Evolutionary conservation across 2,113 vertebrate genomes (phyloP).

Genomic region (Tricholaema leucomelas): DNA sequence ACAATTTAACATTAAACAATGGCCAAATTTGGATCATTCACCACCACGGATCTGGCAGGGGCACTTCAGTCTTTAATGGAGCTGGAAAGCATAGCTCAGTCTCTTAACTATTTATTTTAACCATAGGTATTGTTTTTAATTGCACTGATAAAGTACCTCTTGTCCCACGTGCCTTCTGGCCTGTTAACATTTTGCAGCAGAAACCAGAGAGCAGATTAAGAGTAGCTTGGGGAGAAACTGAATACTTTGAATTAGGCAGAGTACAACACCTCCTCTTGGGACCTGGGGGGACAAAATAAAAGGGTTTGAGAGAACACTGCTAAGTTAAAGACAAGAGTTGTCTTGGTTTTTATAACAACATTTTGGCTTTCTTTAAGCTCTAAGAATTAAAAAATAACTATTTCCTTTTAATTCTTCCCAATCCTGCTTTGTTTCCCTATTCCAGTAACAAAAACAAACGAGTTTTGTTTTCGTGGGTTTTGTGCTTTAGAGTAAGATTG

Average conservation of each 20-base stretch:
- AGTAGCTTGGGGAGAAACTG: constrained; percentile 72
- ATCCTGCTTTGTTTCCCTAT: background rate
- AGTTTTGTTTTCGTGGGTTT: background rate
- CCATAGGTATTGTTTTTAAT: constrained; percentile 73
- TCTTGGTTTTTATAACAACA: background rate
- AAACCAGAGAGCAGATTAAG: constrained; percentile 74
- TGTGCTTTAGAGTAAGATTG: background rate
- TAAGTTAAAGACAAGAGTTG: background rate
- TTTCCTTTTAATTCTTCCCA: constrained; percentile 20
- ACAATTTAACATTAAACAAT: constrained; percentile 63
- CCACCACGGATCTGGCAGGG: constrained; percentile 46
- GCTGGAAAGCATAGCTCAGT: constrained; percentile 48
- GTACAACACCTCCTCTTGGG: constrained; percentile 65
- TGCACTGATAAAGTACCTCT: constrained; percentile 76
- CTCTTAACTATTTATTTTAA: constrained; percentile 76
- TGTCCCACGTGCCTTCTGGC: constrained; percentile 72
- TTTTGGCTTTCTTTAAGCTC: background rate
- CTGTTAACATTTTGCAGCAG: constrained; percentile 75
- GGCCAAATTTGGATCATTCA: constrained; percentile 62
- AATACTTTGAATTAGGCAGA: constrained; percentile 73
- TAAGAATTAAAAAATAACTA: background rate
- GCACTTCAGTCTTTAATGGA: constrained; percentile 60
- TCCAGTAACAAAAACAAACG: constrained; percentile 24
- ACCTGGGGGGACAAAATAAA: background rate
- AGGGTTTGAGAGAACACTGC: constrained; percentile 41